phyloP scores from a whole-genome alignment of 2,888 invertebrate species.

The Callyntrura sp. region DNA sequence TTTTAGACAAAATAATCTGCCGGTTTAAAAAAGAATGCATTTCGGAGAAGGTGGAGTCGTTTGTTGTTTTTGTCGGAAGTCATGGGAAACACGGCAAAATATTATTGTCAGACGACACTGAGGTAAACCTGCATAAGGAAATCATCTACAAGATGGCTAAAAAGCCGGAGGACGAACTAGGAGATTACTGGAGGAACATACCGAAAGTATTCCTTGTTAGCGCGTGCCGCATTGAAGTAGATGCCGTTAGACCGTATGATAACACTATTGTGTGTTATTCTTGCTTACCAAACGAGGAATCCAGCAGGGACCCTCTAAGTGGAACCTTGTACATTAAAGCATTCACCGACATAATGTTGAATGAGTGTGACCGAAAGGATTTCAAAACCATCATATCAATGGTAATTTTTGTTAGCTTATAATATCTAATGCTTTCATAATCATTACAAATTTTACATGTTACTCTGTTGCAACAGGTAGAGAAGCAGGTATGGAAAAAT shows the following conservation, averaged over 20 bases:
- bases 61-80: conserved; percentile 10
- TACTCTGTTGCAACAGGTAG: no score
- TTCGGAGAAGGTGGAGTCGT: neutral
- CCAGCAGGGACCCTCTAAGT: neutral
- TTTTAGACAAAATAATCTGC: neutral
- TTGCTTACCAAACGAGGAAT: neutral
- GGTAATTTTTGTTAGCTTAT: no score
- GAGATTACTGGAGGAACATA: no score
- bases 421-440: no score
- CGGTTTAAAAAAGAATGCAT: neutral
- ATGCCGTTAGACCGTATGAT: no score
- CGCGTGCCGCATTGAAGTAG: neutral
- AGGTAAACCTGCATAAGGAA: neutral
- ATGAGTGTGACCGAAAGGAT: no score
- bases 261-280: conserved; percentile 10
- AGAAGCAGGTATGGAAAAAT: no score
- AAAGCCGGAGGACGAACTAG: no score
- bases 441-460: no score
- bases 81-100: conserved; percentile 20
- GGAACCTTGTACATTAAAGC: no score
- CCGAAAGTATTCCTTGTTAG: conserved; percentile 14
- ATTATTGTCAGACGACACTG: neutral
- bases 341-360: no score
- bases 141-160: neutral
- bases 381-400: no score